Base-by-base conservation (phyloP, 2,113 vertebrate species). In the Halichoeres trimaculatus region DNA sequence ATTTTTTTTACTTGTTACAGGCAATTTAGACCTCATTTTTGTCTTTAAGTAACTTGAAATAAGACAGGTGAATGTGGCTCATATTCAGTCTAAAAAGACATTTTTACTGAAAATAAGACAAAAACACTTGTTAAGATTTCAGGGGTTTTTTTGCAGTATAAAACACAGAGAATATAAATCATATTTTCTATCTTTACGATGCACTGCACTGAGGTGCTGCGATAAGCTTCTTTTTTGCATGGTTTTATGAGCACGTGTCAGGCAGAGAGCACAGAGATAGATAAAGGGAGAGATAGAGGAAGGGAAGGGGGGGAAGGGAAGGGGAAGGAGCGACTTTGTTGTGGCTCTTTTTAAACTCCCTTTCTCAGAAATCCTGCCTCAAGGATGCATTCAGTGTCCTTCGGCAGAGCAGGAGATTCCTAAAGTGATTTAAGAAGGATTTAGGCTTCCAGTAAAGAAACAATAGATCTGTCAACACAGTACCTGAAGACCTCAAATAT, bases 361-460 rank as follows among this genome's bases (percentile, higher is more conserved):
- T 85, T 92, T 92, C 90, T 88, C 88, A 87, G 88, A 92, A 92
- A 84, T 77, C 80, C 71, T 81, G 74, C 74, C 81, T 66, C 1
- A 11, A 51, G 81, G 78, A 76, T 67, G 58, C 79, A 65, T 22
- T 52, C 36, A 17, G 48, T 54, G 58, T 80, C 60, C 68, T 65
- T 71, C 50, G 4, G 53, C 62, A 60, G 72, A 60, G 22, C 20
- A 38, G 22, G 38, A 71, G 55, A 83, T 85, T 79, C 64, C 74
- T 85, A 53, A 23, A 62, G 52, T 61, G 69, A 85, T 86, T 65
- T 53, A 22, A 70, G 74, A 11, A 24, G 73, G 70, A 81, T 80
- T 83, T 74, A 16, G 45, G 47, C 36, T 85, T 78, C 67, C 68
- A 53, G 70, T 56, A 80, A 81, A 74, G 35, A 45, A 50, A 58